Evolutionary conservation across 1,140 invertebrate species (phyloP), one percentile per base, ranked within the genome.

Genomic region (Heliconius hermathena): DNA sequence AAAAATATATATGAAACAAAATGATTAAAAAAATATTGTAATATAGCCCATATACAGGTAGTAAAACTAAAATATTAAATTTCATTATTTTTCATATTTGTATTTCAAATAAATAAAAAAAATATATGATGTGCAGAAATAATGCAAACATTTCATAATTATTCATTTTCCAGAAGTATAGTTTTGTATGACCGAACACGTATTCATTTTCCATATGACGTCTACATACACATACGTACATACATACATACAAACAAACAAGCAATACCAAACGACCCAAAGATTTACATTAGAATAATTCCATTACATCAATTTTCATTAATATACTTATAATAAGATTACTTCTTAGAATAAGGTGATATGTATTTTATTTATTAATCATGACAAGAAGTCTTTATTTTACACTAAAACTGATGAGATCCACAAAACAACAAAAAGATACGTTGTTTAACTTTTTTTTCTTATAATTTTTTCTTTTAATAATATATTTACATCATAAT

Each of bases 341-440:
- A 60, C 9, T 60, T 60, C 49, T 20, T 52, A 60, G n/a, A 60
- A 22, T 60, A 60, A 60, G 54, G 54, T 60, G 54, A 60, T 60
- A 60, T 60, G 54, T 60, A 60, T 60, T 60, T 60, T 60, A 60
- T 60, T 60, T 60, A 26, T 60, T 60, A 60, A 60, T 22, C n/a
- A 22, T 22, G n/a, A 60, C 54, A 22, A 46, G 49, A 52, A 52
- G 54, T 60, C 54, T 60, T 60, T 60, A 26, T 60, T 60, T 60
- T 26, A 60, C 8, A 60, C 54, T 60, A 60, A 60, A 60, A n/a
- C 54, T 60, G 54, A 60, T 60, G 54, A 60, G 54, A 60, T 60
- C 54, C 20, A 60, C 54, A 11, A 20, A 60, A 60, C 54, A 60
- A 22, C 54, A 60, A 60, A 2, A 60, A n/a, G 20, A n/a, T 60